Percentiles rank a stretch among this genome's conserved stretches.
Conservation (phyloP, 2,888 invertebrate species). For the Colletes collaris region DNA sequence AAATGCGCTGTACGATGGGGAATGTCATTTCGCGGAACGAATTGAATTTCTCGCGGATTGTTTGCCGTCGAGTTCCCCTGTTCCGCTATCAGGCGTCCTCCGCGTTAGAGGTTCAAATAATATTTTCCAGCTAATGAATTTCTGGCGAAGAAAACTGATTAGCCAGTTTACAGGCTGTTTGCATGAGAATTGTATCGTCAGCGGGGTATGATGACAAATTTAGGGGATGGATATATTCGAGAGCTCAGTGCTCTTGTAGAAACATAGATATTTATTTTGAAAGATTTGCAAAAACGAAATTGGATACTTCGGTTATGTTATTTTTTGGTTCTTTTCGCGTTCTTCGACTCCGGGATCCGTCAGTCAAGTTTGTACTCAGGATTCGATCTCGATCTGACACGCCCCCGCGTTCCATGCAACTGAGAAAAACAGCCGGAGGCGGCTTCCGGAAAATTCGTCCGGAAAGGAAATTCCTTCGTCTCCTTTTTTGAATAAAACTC, state of each 20-base stretch:
- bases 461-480: slow-evolving; percentile 17
- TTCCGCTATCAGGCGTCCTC: neutral
- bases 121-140: too few relatives aligned
- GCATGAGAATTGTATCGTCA: too few relatives aligned
- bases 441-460: slow-evolving; percentile 21
- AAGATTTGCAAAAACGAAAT: too few relatives aligned
- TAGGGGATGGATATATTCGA: too few relatives aligned
- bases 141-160: too few relatives aligned
- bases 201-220: too few relatives aligned
- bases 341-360: slow-evolving; percentile 26
- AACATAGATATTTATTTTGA: too few relatives aligned
- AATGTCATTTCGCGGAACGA: neutral
- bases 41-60: neutral
- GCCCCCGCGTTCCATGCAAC: neutral
- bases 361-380: slow-evolving; percentile 35
- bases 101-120: too few relatives aligned
- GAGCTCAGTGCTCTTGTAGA: too few relatives aligned
- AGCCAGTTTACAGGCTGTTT: too few relatives aligned
- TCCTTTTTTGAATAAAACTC: slow-evolving; percentile 26
- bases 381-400: slow-evolving; percentile 37
- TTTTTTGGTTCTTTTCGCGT: slow-evolving; percentile 30
- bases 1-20: neutral
- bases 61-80: neutral
- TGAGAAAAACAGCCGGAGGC: slow-evolving; percentile 15
- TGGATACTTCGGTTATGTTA: slow-evolving; percentile 18